These are phyloP conservation scores for Microcaecilia unicolor DNA, from an alignment of 2,797 vertebrate species.

Conservation along the genomic window DNA sequence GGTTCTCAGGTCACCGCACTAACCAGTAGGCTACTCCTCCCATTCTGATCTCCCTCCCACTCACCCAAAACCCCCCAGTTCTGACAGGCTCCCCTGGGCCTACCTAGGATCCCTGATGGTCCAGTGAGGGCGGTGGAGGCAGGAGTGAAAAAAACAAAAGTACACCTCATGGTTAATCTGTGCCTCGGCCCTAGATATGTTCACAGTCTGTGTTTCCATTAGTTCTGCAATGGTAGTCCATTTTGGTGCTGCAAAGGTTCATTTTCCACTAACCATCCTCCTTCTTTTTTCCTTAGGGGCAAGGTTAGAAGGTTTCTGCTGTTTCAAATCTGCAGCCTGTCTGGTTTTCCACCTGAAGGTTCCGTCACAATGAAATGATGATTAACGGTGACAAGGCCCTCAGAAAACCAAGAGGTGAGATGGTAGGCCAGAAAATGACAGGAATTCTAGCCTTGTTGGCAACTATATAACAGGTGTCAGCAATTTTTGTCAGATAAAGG, in stretches of 20 bases:
- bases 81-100: no score
- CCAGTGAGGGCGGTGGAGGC: no score
- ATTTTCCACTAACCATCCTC: not conserved
- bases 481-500: slow-evolving; percentile 3
- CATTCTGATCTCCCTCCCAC: no score
- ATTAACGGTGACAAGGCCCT: slow-evolving; percentile 24
- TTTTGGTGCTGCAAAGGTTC: not conserved
- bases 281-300: slow-evolving; percentile 6
- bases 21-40: no score
- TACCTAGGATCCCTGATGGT: no score
- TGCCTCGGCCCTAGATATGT: no score
- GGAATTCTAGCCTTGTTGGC: slow-evolving; percentile 8
- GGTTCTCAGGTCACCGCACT: no score
- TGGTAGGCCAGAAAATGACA: slow-evolving; percentile 25
- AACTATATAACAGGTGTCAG: slow-evolving; percentile 14
- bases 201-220: no score
- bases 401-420: slow-evolving; percentile 24
- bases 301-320: slow-evolving; percentile 13
- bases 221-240: not conserved
- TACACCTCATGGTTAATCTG: no score
- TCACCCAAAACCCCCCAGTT: no score
- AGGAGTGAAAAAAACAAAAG: no score
- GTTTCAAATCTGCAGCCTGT: slow-evolving; percentile 27
- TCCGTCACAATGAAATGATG: slow-evolving; percentile 3
- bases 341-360: slow-evolving; percentile 22